These are phyloP conservation scores for Micropoecilia bifurca DNA, from an alignment of 2,797 vertebrate genomes.

Conservation along the genomic window DNA sequence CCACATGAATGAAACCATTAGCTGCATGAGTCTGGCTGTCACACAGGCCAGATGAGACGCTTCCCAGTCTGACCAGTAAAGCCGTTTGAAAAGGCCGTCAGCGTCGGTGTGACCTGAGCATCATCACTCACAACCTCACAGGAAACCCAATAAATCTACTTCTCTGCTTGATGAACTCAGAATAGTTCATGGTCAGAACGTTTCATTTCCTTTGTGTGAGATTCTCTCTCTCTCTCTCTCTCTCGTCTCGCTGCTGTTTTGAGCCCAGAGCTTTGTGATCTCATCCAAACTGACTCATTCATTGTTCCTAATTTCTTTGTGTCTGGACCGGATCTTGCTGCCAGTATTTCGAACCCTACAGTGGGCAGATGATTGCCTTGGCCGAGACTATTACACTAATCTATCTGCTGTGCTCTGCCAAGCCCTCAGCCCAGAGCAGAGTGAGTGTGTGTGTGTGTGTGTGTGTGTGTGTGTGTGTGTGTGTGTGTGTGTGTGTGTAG, in stretches of 20 bases:
- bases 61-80: slow-evolving; percentile 16
- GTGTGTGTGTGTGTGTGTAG: slow-evolving; percentile 35
- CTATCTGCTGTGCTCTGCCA: slow-evolving; percentile 74
- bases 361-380: slow-evolving; percentile 79
- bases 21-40: slow-evolving; percentile 21
- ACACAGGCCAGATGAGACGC: slow-evolving; percentile 8
- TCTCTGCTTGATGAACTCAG: neutral
- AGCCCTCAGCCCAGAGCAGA: slow-evolving; percentile 67
- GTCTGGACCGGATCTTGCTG: slow-evolving; percentile 67
- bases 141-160: slow-evolving; percentile 15
- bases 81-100: slow-evolving; percentile 8
- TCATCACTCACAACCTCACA: slow-evolving; percentile 31
- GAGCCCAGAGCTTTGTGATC: slow-evolving; percentile 51
- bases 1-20: slow-evolving; percentile 18
- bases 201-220: neutral
- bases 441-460: neutral
- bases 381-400: slow-evolving; percentile 79
- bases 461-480: slow-evolving; percentile 27
- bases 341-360: slow-evolving; percentile 72
- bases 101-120: slow-evolving; percentile 27
- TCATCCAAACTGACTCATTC: slow-evolving; percentile 67
- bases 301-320: slow-evolving; percentile 71
- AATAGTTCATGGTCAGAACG: slow-evolving; percentile 47
- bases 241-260: slow-evolving; percentile 18
- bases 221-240: neutral